Conservation (phyloP, 2,797 vertebrate species). For the Xiphophorus birchmanni region DNA sequence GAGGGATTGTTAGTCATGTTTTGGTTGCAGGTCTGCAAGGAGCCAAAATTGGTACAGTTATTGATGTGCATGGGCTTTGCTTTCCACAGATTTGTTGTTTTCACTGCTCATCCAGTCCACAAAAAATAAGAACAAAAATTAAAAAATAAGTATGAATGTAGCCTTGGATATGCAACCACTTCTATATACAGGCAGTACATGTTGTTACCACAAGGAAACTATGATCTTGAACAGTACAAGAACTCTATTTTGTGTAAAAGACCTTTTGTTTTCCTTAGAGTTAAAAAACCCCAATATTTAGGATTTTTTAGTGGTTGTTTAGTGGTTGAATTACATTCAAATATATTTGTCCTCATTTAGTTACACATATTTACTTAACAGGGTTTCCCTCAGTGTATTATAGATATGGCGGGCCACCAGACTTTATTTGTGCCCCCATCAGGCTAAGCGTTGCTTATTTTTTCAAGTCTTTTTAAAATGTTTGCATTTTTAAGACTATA, state of each 20-base stretch:
- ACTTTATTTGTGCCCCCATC: no score
- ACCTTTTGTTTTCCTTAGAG: neutral
- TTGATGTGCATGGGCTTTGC: conserved; percentile 14
- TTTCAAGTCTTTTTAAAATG: no score
- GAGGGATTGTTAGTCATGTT: conserved; percentile 34
- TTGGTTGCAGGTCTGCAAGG: conserved; percentile 18
- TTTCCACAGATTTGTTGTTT: conserved; percentile 6
- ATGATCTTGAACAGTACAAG: neutral
- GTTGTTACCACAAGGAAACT: neutral
- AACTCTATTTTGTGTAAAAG: neutral
- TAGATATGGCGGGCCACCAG: no score
- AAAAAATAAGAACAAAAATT: neutral
- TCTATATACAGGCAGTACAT: neutral
- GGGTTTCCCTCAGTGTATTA: no score
- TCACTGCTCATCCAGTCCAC: neutral
- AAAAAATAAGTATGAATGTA: neutral
- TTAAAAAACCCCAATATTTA: neutral
- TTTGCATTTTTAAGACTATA: no score
- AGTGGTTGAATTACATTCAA: neutral
- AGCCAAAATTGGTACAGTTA: conserved; percentile 20
- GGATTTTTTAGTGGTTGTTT: neutral
- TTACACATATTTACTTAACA: neutral
- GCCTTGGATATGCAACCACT: neutral
- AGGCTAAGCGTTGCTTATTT: no score
- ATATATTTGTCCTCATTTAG: neutral